Conservation (phyloP, 2,113 vertebrate species). For the Australoheros scitulus region DNA sequence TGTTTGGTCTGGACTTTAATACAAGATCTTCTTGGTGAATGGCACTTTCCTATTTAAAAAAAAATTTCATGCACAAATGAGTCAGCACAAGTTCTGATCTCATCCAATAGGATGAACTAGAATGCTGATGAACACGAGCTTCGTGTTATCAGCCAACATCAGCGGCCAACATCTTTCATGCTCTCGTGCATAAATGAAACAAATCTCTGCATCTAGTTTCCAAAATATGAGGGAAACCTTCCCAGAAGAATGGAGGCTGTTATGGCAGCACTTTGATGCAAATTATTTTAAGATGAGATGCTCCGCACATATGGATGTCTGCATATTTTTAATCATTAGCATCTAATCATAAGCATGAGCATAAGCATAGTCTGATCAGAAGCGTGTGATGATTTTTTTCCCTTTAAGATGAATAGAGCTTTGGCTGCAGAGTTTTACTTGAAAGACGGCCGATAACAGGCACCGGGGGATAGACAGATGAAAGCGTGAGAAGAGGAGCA, state of each 20-base stretch:
- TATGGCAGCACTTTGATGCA: not conserved
- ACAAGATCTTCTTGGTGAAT: not conserved
- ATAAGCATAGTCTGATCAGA: too few relatives aligned
- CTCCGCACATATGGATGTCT: rapidly evolving
- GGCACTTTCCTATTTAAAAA: not conserved
- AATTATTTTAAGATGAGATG: not conserved
- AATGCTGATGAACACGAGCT: not conserved
- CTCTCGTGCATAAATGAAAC: not conserved
- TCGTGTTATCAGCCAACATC: not conserved
- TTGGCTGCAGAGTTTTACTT: constrained; percentile 34
- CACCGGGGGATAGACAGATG: constrained; percentile 42
- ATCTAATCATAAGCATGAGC: not conserved
- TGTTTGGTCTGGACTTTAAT: not conserved
- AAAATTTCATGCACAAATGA: not conserved
- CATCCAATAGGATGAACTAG: not conserved
- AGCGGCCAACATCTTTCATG: not conserved
- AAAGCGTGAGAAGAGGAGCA: constrained; percentile 59
- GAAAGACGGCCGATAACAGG: constrained; percentile 40
- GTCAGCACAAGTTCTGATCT: not conserved
- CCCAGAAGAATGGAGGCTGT: not conserved
- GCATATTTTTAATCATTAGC: not conserved
- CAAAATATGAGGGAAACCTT: not conserved
- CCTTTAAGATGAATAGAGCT: not conserved
- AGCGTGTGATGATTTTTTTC: not conserved
- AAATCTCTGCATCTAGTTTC: not conserved